Conservation (phyloP, 2,888 invertebrate species). For the Dasypogon diadema region DNA sequence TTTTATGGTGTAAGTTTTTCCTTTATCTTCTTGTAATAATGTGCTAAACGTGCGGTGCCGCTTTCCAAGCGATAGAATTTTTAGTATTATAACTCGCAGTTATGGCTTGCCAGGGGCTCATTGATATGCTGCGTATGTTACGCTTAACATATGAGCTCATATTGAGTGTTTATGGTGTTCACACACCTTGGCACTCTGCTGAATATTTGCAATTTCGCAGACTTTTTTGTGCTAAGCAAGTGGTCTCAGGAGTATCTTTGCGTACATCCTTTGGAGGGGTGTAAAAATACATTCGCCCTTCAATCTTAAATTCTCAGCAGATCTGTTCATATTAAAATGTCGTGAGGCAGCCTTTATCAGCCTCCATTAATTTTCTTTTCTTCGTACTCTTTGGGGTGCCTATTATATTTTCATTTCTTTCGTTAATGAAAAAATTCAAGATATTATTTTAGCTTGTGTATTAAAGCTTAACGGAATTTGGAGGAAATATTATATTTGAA, state of each 20-base stretch:
- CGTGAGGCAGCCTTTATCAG: no score
- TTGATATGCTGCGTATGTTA: conserved; percentile 60
- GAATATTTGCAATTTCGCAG: neutral
- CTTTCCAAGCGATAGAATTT: conserved; percentile 17
- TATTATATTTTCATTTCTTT: no score
- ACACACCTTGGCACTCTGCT: neutral
- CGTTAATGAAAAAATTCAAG: no score
- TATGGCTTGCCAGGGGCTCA: conserved; percentile 57
- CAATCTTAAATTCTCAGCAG: no score
- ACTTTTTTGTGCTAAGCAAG: neutral
- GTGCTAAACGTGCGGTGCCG: conserved; percentile 41
- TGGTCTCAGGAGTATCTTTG: neutral
- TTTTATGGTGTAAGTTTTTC: conserved; percentile 7
- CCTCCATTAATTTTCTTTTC: no score
- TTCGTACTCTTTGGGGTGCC: no score
- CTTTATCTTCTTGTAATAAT: conserved; percentile 39
- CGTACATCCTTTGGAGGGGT: neutral
- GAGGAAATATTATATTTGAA: no score
- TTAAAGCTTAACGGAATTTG: no score
- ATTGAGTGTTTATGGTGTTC: conserved; percentile 61
- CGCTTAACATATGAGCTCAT: conserved; percentile 59
- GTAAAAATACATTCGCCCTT: neutral
- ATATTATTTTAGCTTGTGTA: no score
- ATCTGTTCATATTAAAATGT: no score
- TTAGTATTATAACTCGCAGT: conserved; percentile 51